phyloP scores from a whole-genome alignment of 1,140 invertebrate species.

The Centruroides sculpturatus region DNA sequence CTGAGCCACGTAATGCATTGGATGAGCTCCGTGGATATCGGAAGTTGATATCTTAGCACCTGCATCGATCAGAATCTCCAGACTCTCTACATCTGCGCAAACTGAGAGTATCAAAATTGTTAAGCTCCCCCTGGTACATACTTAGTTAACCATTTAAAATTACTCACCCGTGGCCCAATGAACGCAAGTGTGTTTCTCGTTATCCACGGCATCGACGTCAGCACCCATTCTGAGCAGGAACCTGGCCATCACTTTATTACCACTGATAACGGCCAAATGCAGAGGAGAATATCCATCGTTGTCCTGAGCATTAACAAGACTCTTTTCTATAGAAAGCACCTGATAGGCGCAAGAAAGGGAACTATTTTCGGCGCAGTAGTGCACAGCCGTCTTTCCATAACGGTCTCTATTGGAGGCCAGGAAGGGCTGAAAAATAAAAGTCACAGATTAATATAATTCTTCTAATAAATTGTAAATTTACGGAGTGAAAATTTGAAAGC shows the following conservation, averaged over 20 bases:
- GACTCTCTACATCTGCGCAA: slow-evolving; percentile 71
- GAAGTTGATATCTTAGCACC: slow-evolving; percentile 68
- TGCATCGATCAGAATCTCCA: slow-evolving; percentile 64
- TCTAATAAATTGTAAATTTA: no score
- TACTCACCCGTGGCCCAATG: slow-evolving; percentile 90
- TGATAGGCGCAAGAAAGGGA: slow-evolving; percentile 38
- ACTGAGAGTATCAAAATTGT: slow-evolving; percentile 39
- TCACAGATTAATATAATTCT: no score
- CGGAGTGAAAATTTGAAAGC: no score
- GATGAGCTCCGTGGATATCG: slow-evolving; percentile 85
- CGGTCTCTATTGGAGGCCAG: slow-evolving; percentile 47
- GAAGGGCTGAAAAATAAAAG: slow-evolving; percentile 36
- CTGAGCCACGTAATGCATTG: slow-evolving; percentile 92
- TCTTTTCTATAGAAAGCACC: slow-evolving; percentile 51
- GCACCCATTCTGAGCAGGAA: slow-evolving; percentile 40
- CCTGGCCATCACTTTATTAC: slow-evolving; percentile 55
- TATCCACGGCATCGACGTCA: slow-evolving; percentile 73
- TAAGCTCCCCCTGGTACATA: not conserved
- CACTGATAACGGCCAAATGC: slow-evolving; percentile 81
- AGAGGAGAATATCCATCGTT: slow-evolving; percentile 85
- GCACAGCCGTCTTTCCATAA: slow-evolving; percentile 69
- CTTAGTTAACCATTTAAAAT: no score
- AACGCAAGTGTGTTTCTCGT: slow-evolving; percentile 84
- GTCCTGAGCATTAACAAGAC: slow-evolving; percentile 63
- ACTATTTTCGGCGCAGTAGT: slow-evolving; percentile 71